Conservation (phyloP, 2,888 invertebrate species). For the Phragmatobia fuliginosa region DNA sequence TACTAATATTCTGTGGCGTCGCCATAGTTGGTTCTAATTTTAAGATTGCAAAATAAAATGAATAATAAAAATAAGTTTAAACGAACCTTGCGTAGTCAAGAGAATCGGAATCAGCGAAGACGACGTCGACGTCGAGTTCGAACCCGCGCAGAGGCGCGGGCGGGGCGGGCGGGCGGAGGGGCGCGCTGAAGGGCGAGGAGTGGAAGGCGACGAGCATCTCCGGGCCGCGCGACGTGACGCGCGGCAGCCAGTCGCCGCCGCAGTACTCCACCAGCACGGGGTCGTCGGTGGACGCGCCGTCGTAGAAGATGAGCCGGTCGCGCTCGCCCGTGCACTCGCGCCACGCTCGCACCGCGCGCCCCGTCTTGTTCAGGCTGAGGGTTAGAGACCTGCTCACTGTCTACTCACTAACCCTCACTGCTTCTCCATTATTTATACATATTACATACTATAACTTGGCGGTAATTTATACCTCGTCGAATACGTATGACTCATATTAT, state of each 20-base stretch:
- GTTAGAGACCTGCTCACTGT: conserved; percentile 22
- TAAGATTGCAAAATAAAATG: neutral
- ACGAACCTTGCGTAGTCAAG: conserved; percentile 90
- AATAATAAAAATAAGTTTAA: neutral
- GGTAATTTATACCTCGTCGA: too few relatives aligned
- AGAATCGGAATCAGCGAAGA: conserved; percentile 95
- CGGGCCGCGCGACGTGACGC: conserved; percentile 90
- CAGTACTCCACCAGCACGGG: conserved; percentile 95
- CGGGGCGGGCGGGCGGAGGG: conserved; percentile 87
- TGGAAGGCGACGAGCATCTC: conserved; percentile 96
- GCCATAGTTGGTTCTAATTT: neutral
- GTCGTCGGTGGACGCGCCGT: conserved; percentile 93
- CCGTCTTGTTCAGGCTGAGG: conserved; percentile 89
- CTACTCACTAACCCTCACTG: too few relatives aligned
- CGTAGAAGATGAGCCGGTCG: conserved; percentile 94
- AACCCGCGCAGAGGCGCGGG: conserved; percentile 92
- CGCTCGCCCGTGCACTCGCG: conserved; percentile 93
- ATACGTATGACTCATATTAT: too few relatives aligned
- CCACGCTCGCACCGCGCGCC: conserved; percentile 92
- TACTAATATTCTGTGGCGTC: too few relatives aligned
- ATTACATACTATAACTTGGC: too few relatives aligned
- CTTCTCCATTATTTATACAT: too few relatives aligned
- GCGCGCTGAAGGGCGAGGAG: conserved; percentile 94
- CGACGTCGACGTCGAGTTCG: conserved; percentile 93
- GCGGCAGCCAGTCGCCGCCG: conserved; percentile 94